Percentiles rank a stretch among this genome's conserved stretches.
phyloP scores from a whole-genome alignment of 2,113 vertebrate species.

The Sprattus sprattus region DNA sequence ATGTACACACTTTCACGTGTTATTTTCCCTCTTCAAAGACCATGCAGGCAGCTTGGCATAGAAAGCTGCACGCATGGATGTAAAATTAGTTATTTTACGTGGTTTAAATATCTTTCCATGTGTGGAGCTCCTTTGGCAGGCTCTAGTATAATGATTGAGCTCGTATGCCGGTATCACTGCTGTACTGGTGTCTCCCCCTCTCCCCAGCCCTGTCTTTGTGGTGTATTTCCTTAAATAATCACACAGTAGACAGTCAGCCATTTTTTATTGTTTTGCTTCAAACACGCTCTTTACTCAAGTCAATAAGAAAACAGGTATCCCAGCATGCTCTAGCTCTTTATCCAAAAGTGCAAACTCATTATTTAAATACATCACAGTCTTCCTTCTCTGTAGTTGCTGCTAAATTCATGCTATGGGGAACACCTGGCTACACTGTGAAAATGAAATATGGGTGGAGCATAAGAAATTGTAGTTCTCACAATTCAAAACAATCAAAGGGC shows the following conservation, averaged over 20 bases:
- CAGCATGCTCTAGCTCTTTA: too few species aligned
- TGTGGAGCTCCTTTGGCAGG: conserved; percentile 21
- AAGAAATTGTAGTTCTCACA: too few species aligned
- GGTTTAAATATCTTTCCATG: conserved; percentile 42
- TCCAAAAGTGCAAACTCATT: too few species aligned
- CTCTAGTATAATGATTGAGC: conserved; percentile 20
- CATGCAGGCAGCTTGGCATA: conserved; percentile 32
- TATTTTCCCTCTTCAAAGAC: conserved; percentile 46
- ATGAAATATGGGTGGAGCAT: too few species aligned
- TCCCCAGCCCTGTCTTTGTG: neutral
- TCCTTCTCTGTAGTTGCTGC: neutral
- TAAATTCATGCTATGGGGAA: conserved; percentile 2
- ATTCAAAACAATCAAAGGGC: too few species aligned
- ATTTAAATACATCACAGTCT: too few species aligned
- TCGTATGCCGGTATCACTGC: conserved; percentile 34
- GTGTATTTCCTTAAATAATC: too few species aligned
- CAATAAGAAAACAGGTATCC: too few species aligned
- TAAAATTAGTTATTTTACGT: conserved; percentile 48
- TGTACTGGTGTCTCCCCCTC: neutral
- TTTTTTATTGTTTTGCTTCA: too few species aligned
- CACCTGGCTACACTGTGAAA: conserved; percentile 19
- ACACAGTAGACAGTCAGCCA: too few species aligned
- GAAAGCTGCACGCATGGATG: conserved; percentile 26
- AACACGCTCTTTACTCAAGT: too few species aligned
- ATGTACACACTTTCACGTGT: conserved; percentile 40